Evolutionary conservation across 1,140 invertebrate genomes (phyloP), one percentile per base, ranked within the genome.

Genomic region (Drosophila santomea): DNA sequence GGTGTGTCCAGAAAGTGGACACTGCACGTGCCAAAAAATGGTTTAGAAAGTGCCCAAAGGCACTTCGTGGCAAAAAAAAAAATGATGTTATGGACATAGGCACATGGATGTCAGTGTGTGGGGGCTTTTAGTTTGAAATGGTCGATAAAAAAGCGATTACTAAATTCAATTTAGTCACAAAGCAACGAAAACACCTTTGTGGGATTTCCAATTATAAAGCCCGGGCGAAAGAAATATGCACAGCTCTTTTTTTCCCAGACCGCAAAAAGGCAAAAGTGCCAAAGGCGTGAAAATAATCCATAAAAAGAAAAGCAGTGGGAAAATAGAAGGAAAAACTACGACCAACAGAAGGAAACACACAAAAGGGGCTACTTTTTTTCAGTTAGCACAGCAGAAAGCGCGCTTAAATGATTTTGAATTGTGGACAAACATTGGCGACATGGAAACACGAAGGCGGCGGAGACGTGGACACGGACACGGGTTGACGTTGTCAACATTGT

Each of bases 101-200:
- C 28, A 25, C 25, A 15, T 11, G 14, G 28, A 15, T 20, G 58
- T 61, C 28, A 10, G 28, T n/a, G 10, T 17, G 38, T 62, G 51
- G 25, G 25, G 38, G 63, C 47, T 57, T 78, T 82, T 67, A 64
- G 74, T 78, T 81, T 51, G 56, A 75, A 56, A 45, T 57, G 44
- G 58, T 64, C 43, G 66, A 67, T 68, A 80, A 89, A 83, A 88
- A 88, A 88, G 60, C 83, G 84, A 89, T 88, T 83, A 88, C 83
- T 88, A 88, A 88, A 88, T 89, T 88, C 80, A 88, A 88, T 88
- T 88, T 88, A 88, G 84, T 83, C 83, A 89, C 83, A 88, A 88
- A 88, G 83, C 83, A 69, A 59, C 68, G 80, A 76, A 75, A 81
- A 88, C 83, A 88, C 84, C 83, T 88, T 88, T 88, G 84, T 88